Conservation (phyloP, 2,113 vertebrate genomes). For the Tragulus kanchil region DNA sequence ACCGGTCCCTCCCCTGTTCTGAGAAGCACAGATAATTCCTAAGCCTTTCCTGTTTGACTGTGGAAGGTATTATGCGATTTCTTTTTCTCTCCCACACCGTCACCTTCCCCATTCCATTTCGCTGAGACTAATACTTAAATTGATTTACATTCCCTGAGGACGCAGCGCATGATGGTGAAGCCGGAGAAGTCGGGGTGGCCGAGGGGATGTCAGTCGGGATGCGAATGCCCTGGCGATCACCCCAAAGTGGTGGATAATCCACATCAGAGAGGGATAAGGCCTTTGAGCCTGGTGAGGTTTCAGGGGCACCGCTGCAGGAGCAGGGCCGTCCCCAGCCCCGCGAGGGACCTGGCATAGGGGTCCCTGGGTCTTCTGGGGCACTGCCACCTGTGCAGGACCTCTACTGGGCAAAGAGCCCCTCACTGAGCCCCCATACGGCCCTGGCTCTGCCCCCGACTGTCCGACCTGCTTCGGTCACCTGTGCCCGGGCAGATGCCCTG, state of each 20-base stretch:
- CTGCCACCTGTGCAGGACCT: background rate
- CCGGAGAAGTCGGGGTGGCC: constrained; percentile 77
- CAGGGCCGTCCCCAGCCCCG: background rate
- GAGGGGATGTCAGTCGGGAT: constrained; percentile 48
- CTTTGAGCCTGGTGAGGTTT: background rate
- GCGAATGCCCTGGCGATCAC: background rate
- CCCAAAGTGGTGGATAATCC: background rate
- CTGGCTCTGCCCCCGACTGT: background rate
- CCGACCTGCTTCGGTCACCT: background rate
- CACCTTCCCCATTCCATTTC: constrained; percentile 82
- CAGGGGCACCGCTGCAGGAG: background rate
- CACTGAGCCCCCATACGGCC: background rate
- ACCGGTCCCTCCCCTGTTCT: background rate
- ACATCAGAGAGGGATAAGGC: background rate
- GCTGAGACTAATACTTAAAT: constrained; percentile 85
- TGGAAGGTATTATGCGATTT: constrained; percentile 70
- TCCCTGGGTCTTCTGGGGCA: background rate
- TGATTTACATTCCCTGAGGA: constrained; percentile 84
- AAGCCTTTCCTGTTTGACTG: constrained; percentile 43
- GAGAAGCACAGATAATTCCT: constrained; percentile 61
- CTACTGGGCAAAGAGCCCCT: background rate
- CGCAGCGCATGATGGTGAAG: constrained; percentile 42
- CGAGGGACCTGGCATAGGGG: background rate
- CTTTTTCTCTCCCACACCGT: constrained; percentile 62
- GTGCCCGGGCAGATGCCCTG: background rate